Base-by-base conservation (phyloP, 2,888 invertebrate genomes). In the Lapara coniferarum region DNA sequence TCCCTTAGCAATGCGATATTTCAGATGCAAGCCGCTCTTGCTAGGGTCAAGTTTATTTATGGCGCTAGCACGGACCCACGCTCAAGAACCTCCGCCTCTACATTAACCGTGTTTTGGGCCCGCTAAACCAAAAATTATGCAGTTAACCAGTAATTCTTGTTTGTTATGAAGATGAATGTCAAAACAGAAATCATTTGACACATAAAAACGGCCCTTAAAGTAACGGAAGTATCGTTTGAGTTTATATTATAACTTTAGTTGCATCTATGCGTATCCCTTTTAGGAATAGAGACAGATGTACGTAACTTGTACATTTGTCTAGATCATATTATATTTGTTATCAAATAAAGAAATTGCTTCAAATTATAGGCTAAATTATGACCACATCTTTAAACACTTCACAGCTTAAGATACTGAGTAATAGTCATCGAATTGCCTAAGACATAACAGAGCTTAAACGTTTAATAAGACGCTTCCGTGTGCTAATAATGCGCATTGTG, bases 1-100 rank as follows among this genome's bases (percentile, higher is more conserved):
- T 88, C 87, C 78, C 82, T 80, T 76, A 71, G 77, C 72, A 80
- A 76, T 67, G 70, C 72, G 74, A 78, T 80, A 76, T 75, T 80
- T 78, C 66, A 74, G 74, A 71, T 69, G 71, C 70, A 0, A 67
- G 73, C 73, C 59, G 71, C 66, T 66, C 67, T 68, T 71, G 70
- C 66, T 49, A 56, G 49, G 56, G 55, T 37, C 67, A 56, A 56
- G 66, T 69, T 66, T 66, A 66, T 69, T 69, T 66, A 57, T 69
- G 69, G 58, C 57, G 44, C 66, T 44, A 52, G 66, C 58, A 57
- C 57, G 56, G 12, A 56, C 37, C n/a, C 46, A 56, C 57, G 16
- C 25, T 58, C 14, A 58, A n/a, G 58, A 68, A 46, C 63, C 19
- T 53, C 53, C 57, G 30, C 57, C 66, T 56, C 55, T 16, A 13